Conservation (phyloP, 35 echinoderm and acorn worm genomes). For the Stichopus chloronotus region DNA sequence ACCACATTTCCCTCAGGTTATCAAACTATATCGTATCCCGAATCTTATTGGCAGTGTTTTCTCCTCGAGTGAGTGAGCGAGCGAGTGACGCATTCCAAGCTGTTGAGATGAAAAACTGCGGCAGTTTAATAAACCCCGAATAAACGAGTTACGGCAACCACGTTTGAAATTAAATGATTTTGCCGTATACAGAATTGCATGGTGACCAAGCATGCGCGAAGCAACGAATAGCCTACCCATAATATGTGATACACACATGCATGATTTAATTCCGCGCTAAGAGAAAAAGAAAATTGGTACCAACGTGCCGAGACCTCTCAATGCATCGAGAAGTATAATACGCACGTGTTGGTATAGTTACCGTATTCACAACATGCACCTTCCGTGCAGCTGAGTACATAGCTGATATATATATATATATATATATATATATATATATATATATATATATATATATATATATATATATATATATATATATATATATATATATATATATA, state of each 20-base stretch:
- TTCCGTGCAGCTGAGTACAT: too few relatives aligned
- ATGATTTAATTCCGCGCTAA: neutral
- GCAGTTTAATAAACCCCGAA: conserved; percentile 36
- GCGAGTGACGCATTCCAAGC: conserved; percentile 42
- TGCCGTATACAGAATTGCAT: neutral
- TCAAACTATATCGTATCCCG: conserved; percentile 6
- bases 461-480: too few relatives aligned
- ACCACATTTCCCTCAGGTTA: conserved; percentile 40
- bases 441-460: too few relatives aligned
- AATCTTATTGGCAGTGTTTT: neutral
- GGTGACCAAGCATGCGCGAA: neutral
- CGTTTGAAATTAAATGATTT: conserved; percentile 24
- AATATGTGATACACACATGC: neutral
- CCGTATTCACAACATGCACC: too few relatives aligned
- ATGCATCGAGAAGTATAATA: too few relatives aligned
- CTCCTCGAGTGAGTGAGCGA: neutral
- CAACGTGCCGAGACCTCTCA: too few relatives aligned
- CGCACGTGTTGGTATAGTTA: too few relatives aligned
- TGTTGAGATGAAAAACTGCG: neutral
- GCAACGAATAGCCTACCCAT: neutral
- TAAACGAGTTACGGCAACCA: conserved; percentile 40
- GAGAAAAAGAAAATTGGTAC: neutral
- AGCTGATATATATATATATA: too few relatives aligned
- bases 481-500: too few relatives aligned
- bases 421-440: too few relatives aligned